Conservation (phyloP, 2,888 invertebrate genomes). For the Sarcophaga rosellei region DNA sequence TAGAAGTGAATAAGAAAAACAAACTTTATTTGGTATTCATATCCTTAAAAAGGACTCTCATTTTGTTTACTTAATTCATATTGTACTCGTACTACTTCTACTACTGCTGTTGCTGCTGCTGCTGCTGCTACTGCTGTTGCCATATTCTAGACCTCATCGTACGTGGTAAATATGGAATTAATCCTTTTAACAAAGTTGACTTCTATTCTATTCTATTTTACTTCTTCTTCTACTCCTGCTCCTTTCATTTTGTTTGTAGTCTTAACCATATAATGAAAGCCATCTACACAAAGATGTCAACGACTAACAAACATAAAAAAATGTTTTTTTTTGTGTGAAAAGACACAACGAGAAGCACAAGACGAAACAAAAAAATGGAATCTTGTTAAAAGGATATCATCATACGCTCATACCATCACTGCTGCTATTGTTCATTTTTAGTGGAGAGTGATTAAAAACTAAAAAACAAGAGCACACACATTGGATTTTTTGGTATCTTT, state of each 20-base stretch:
- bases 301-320: not conserved
- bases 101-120: too few relatives aligned
- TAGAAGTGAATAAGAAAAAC: not conserved
- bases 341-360: too few relatives aligned
- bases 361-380: not conserved
- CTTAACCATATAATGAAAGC: constrained; percentile 54
- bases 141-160: constrained; percentile 1
- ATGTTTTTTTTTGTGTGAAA: not conserved
- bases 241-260: not conserved
- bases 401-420: not conserved
- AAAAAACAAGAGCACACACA: too few relatives aligned
- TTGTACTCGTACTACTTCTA: not conserved
- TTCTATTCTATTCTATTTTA: constrained; percentile 12
- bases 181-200: constrained; percentile 67
- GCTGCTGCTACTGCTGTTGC: not conserved
- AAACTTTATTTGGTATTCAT: constrained; percentile 22
- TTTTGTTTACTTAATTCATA: not conserved
- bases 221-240: not conserved
- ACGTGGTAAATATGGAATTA: constrained; percentile 61
- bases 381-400: not conserved
- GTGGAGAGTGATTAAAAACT: not conserved
- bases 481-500: too few relatives aligned
- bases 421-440: too few relatives aligned
- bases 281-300: constrained; percentile 56
- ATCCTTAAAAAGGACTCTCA: constrained; percentile 28